Conservation (phyloP, 2,113 vertebrate genomes). For the Cricetomys ansorgei region DNA sequence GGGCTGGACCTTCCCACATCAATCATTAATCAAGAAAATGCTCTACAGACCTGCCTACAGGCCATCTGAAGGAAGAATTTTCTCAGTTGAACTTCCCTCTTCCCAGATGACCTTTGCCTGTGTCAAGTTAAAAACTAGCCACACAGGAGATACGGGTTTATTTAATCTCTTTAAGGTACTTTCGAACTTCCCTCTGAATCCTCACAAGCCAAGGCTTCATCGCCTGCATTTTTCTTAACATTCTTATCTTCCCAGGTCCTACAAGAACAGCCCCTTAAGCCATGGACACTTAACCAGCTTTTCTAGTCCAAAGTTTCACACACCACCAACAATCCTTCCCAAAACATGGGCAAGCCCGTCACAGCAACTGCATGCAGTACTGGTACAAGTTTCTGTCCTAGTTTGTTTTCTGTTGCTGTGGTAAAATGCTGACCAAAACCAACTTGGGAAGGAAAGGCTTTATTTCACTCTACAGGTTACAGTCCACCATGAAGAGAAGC, state of each 20-base stretch:
- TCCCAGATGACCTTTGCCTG: not conserved
- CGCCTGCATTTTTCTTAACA: not conserved
- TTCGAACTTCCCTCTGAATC: not conserved
- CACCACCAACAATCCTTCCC: not conserved
- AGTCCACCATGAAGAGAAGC: not conserved
- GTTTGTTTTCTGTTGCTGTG: not conserved
- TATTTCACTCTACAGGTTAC: not conserved
- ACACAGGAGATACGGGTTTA: not conserved
- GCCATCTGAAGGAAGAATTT: not conserved
- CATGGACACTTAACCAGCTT: not conserved
- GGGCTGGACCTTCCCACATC: not conserved
- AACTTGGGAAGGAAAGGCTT: not conserved
- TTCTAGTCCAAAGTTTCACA: not conserved
- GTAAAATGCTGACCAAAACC: not conserved
- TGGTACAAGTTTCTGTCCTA: not conserved
- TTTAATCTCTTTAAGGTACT: not conserved
- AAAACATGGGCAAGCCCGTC: not conserved
- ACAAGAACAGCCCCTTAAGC: not conserved
- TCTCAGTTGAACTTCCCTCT: not conserved
- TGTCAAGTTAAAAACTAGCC: not conserved
- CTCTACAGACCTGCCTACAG: not conserved
- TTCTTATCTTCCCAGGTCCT: not conserved
- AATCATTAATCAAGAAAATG: not conserved
- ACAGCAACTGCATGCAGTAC: not conserved
- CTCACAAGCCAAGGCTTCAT: not conserved